Evolutionary conservation across 2,113 vertebrate species (phyloP), one percentile per base, ranked within the genome.

Genomic region (Cochlearius cochlearius): DNA sequence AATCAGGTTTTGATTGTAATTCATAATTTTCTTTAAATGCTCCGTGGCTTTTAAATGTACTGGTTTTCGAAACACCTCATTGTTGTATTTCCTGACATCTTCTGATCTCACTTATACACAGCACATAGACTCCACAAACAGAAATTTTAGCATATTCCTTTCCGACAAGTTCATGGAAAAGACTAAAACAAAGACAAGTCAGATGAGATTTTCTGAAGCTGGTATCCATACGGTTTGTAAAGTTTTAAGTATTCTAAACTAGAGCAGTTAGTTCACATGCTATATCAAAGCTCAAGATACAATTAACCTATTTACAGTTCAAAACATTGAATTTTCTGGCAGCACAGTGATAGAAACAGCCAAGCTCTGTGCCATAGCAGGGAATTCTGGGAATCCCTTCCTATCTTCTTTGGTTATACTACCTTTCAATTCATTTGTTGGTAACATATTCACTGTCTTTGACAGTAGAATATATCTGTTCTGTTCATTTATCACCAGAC

Each of bases 221-320:
- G 69, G 43, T 74, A 77, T 32, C 67, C 58, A 83, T 10, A 52
- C 7, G 32, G 9, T 88, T 26, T 50, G n/a, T 66, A 72, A 95
- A 76, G 32, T 73, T 95, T 76, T 55, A 92, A 93, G 76, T 66
- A 79, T 52, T 96, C 66, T 71, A 78, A 69, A 86, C 78, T 87
- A 93, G 86, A 74, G 75, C 59, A 73, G 38, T 85, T 64, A 94
- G 80, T 90, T 62, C 29, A 50, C 38, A 78, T 45, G 67, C 69
- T 81, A 5, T 87, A 85, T 45, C 60, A 83, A 97, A 96, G 8
- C 68, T 94, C 74, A 96, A 94, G 83, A 93, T 75, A 96, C 32
- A 93, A 22, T 38, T 77, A 90, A 88, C 14, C 9, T 92, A 53
- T 92, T 93, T 76, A 94, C 16, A 96, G 52, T 91, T 92, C 90